Base-by-base conservation (phyloP, 2,113 vertebrate genomes). In the Lasiurus borealis region DNA sequence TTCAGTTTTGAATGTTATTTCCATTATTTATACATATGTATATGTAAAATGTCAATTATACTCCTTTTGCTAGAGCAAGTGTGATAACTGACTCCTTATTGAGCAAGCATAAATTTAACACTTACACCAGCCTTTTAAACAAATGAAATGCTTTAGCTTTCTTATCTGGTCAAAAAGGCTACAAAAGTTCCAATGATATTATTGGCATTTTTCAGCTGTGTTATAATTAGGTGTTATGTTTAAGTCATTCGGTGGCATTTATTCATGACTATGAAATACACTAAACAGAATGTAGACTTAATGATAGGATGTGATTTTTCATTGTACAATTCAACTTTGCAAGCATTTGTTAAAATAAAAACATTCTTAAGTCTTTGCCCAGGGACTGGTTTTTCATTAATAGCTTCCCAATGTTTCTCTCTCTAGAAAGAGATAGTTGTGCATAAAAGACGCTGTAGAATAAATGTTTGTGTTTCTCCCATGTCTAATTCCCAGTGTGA, bases 91-190 rank as follows among this genome's bases (percentile, higher is more conserved):
- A 82, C 12, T 52, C 18, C 44, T 62, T 66, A 71, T 89, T 88
- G 96, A 93, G 86, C 68, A 91, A 95, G 34, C 8, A 69, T 44
- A 92, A 71, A 88, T 96, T 97, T 71, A 93, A 92, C 96, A 93
- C 27, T 3, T 71, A 21, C 4, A 48, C 84, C 23, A 77, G 19
- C 15, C 29, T 86, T 83, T 90, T 73, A 91, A 88, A 72, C 31
- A 44, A 96, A 50, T 46, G 59, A 86, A 96, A 87, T 62, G 94
- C 8, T 96, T 25, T 59, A 82, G 80, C 77, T 95, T 87, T 36
- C 86, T 50, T 95, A 12, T 16, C 95, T 97, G 76, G 86, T 71
- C 80, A 31, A 72, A 95, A 96, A 95, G 34, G 62, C 11, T n/a
- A 76, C 50, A 73, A 48, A 88, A 95, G 31, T 19, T 94, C 57